These are phyloP conservation scores for Zootoca vivipara DNA, from an alignment of 2,113 vertebrate genomes.

Conservation along the genomic window DNA sequence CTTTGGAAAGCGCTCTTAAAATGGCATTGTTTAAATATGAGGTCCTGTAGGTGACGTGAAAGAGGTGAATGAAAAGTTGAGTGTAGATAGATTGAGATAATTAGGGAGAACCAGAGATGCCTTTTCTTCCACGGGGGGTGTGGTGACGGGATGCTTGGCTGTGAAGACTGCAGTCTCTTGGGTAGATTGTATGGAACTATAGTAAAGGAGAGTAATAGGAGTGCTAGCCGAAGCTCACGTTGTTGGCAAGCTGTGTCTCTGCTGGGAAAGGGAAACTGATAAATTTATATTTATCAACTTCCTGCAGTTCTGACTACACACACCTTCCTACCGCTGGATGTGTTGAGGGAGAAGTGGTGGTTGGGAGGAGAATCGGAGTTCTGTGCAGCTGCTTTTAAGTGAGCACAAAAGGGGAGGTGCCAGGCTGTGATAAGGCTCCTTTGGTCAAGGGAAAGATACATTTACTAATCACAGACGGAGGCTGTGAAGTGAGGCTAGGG, in stretches of 20 bases:
- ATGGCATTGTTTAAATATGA: neutral
- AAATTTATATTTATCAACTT: conserved; percentile 49
- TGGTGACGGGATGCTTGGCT: neutral
- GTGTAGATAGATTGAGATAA: neutral
- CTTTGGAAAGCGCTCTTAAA: neutral
- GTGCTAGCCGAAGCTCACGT: conserved; percentile 48
- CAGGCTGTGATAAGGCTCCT: fast-evolving
- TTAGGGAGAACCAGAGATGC: fast-evolving
- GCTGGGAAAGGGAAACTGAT: conserved; percentile 12
- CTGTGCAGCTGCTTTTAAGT: neutral
- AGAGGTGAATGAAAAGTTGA: neutral
- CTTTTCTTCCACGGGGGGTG: neutral
- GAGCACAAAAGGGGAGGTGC: neutral
- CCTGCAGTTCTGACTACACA: conserved; percentile 44
- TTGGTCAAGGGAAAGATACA: neutral
- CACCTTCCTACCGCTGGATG: conserved; percentile 26
- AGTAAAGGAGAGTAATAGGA: conserved; percentile 50
- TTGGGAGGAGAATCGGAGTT: neutral
- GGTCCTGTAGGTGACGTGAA: conserved; percentile 28
- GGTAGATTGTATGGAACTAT: neutral
- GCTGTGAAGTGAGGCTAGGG: neutral
- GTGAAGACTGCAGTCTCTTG: neutral
- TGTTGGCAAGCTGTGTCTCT: conserved; percentile 45
- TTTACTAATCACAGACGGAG: neutral
- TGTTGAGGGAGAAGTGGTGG: neutral